Evolutionary conservation across 2,113 vertebrate species (phyloP), one percentile per base, ranked within the genome.

Genomic region (Chaetodon trifascialis): DNA sequence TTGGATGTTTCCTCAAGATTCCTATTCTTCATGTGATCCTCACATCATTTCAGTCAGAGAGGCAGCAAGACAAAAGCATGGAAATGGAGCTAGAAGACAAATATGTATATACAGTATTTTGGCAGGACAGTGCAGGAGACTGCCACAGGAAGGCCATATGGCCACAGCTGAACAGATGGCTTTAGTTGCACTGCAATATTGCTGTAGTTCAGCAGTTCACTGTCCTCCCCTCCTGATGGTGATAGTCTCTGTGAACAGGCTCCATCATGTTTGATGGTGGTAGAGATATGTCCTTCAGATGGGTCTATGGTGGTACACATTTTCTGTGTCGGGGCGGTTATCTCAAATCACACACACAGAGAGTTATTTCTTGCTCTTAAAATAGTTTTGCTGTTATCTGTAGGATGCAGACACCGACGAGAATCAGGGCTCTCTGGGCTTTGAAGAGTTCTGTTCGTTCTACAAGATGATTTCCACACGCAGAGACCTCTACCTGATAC

Each of bases 401-500:
- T 80, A 99, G 98, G 97, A 98, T 71, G 98, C 97, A 0, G 98
- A 99, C 84, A 99, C 97, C 0, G 98, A 99, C 16, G 97, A 97
- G 14, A 96, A 96, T 84, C 97, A 98, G 90, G 98, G 98, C 5
- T 96, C 94, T 0, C 94, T 99, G 84, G 97, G 94, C 80, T 99
- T 99, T 0, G 98, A 98, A 17, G 98, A 99, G 88, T 99, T 99
- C 94, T 99, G 97, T 7, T 93, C 96, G 14, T 99, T 99, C 94
- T 99, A 99, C 84, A 99, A 99, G 95, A 96, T 96, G 96, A 99
- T 99, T 95, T 99, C 97, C 1, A 99, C 98, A 0, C 96, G 97
- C 10, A 95, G 97, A 2, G 98, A 99, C 80, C 95, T 99, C 66
- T 99, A 99, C 87, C 95, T 99, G 84, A 96, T 99, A 7, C 93